Base-by-base conservation (phyloP, 2,113 vertebrate genomes). In the Trogon melanurus region DNA sequence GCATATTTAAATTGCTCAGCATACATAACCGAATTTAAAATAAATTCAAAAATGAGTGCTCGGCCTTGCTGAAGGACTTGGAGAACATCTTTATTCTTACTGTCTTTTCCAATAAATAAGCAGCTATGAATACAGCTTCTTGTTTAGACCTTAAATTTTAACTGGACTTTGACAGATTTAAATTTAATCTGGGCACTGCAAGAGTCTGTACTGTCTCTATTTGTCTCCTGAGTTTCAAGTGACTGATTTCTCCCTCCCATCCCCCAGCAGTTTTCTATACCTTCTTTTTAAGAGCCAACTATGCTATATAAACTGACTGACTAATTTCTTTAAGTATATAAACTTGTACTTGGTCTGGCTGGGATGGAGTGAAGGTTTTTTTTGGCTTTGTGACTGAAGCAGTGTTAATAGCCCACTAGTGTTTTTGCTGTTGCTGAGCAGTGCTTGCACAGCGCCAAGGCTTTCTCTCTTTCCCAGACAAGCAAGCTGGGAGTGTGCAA, bases 71-170 rank as follows among this genome's bases (percentile, higher is more conserved):
- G 85, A 86, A 80, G 64, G 51, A 41, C 58, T 91, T 85, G 45
- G 18, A 92, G 56, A 94, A 56, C 32, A 60, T 44, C 61, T 94
- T 87, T 94, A 81, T 94, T 94, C 84, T 82, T 81, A 54, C 70
- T 79, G 38, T 50, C 64, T 88, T 70, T 88, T 96, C 79, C 53
- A 84, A 83, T 94, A 93, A 91, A 86, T 66, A 91, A 65, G 13
- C 32, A 72, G 25, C 69, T 89, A 30, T 82, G 79, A 48, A 78
- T 91, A 36, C 44, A 72, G 14, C 15, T 66, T 94, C 79, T 89
- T 93, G 56, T 95, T 96, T 94, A 90, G 53, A 70, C 79, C 71
- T 84, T 95, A 93, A 87, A 85, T 94, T 92, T 93, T 81, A 57
- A 80, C 64, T 78, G 72, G 56, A 79, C 60, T 82, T 70, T 79